Base-by-base conservation (phyloP, 1,140 invertebrate genomes). In the Daktulosphaira vitifoliae region DNA sequence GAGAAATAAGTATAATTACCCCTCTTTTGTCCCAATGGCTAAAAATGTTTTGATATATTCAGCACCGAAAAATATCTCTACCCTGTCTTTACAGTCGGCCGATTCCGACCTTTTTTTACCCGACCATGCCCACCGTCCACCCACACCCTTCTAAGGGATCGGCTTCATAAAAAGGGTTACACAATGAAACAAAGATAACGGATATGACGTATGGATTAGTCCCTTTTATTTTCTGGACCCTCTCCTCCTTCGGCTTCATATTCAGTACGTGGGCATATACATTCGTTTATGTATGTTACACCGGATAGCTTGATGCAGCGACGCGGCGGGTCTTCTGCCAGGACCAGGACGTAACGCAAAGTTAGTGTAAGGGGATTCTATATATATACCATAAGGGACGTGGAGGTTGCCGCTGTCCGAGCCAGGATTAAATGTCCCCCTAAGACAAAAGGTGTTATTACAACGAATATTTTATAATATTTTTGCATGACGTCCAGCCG, bases 41-140 rank as follows among this genome's bases (percentile, higher is more conserved):
- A 62, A 62, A 62, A 62, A 62, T 62, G 56, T 62, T 62, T 62
- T 62, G 56, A 62, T 62, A 62, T 62, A 62, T 62, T 62, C 56
- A 62, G 56, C 56, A 48, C 56, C 56, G 56, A 62, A 62, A 62
- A 62, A 62, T 62, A 62, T 62, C 56, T 62, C 56, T 48, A 62
- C 56, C 56, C 56, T 39, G 56, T 62, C 56, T 62, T 62, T 62
- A 62, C 56, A 62, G 56, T 62, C 56, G 56, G 56, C 56, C 56
- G 56, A 62, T 62, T 62, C 56, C 56, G 56, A 62, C 56, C 56
- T 62, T 62, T 62, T 62, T 62, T 62, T 62, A 62, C 56, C 56
- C 56, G 44, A 62, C 56, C 42, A 22, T 39, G 39, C 25, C 29
- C 29, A 11, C 29, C 29, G 29, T 33, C 42, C 42, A 15, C 42